A percentile compares a stretch with the other conserved stretches of the same genome.
These are phyloP conservation scores for Pseudorasbora parva DNA, from an alignment of 2,113 vertebrate genomes.

Conservation along the genomic window DNA sequence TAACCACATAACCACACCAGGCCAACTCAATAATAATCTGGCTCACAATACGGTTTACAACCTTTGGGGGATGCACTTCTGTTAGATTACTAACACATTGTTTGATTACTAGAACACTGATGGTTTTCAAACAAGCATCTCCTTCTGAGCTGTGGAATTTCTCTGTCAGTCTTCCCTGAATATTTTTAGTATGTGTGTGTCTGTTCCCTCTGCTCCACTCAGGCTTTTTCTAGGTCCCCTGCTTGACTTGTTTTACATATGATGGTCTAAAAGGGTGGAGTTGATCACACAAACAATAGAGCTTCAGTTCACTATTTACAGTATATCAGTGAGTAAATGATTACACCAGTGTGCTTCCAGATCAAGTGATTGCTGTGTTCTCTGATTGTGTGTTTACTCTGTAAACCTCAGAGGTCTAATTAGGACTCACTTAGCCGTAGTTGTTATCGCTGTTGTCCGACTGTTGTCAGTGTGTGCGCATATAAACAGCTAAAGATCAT, in stretches of 20 bases:
- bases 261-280: constrained; percentile 13
- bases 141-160: constrained; percentile 12
- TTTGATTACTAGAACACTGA: background rate
- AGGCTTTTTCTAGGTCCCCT: constrained; percentile 6
- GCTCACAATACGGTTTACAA: background rate
- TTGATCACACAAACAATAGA: constrained; percentile 35
- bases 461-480: background rate
- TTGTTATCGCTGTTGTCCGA: background rate
- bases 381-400: constrained; percentile 43
- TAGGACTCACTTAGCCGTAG: constrained; percentile 18
- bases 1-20: background rate
- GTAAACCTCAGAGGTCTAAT: constrained; percentile 42
- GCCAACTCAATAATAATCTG: background rate
- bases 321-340: constrained; percentile 42
- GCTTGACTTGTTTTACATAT: constrained; percentile 23
- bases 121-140: background rate
- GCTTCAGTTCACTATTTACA: constrained; percentile 21
- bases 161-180: constrained; percentile 13
- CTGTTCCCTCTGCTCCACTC: background rate
- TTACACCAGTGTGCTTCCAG: constrained; percentile 33
- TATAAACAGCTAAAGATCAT: background rate
- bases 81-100: background rate
- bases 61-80: background rate
- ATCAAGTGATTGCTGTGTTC: constrained; percentile 14
- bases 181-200: constrained; percentile 13